A percentile compares a stretch with the other conserved stretches of the same genome.
phyloP scores from a whole-genome alignment of 64 coral and sea anemone genomes.

The Hydrozoanthus tunicans region DNA sequence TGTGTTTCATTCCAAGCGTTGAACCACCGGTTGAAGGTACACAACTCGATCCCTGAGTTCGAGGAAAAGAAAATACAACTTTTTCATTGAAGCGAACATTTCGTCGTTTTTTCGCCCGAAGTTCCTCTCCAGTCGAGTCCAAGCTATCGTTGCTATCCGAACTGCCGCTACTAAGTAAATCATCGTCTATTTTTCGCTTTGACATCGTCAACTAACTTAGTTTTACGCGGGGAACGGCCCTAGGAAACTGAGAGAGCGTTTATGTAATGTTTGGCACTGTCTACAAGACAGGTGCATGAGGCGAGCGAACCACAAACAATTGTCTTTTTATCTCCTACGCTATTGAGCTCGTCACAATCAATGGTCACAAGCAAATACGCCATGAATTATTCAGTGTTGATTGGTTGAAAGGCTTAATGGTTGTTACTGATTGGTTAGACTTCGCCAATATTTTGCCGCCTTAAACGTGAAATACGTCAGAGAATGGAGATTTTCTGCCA shows the following conservation, averaged over 20 bases:
- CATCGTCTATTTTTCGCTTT: conserved; percentile 89
- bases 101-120: conserved; percentile 55
- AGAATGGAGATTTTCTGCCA: conserved; percentile 70
- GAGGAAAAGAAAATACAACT: conserved; percentile 89
- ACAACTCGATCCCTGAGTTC: conserved; percentile 89
- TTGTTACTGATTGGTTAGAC: conserved; percentile 36
- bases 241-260: conserved; percentile 39
- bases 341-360: conserved; percentile 62
- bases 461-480: conserved; percentile 58
- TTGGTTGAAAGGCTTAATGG: conserved; percentile 57
- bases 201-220: conserved; percentile 32
- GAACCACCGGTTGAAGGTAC: conserved; percentile 96
- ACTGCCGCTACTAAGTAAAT: conserved; percentile 77
- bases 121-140: conserved; percentile 62
- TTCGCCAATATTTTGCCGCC: conserved; percentile 50
- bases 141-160: conserved; percentile 83
- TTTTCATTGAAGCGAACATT: conserved; percentile 82
- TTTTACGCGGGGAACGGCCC: neutral
- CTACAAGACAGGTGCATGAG: conserved; percentile 55
- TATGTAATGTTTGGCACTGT: conserved; percentile 58
- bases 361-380: conserved; percentile 64
- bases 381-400: conserved; percentile 66
- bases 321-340: conserved; percentile 63
- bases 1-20: conserved; percentile 94
- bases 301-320: conserved; percentile 46